Evolutionary conservation across 2,113 vertebrate genomes (phyloP), one percentile per base, ranked within the genome.

Genomic region (Orthochromis indermauri): DNA sequence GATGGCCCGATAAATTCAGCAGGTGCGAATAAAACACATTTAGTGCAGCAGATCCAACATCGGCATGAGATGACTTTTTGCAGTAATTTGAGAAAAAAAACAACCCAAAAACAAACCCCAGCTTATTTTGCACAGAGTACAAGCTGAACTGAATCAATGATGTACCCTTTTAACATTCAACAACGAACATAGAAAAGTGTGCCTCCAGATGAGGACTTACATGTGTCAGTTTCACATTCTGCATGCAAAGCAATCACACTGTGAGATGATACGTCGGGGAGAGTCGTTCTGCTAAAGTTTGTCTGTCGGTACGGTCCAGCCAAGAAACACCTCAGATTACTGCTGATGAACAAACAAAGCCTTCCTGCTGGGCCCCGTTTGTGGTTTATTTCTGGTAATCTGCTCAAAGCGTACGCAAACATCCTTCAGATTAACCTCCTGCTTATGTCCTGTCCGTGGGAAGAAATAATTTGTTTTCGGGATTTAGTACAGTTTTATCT

Each of bases 181-280:
- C n/a, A 13, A 54, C 83, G 84, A 73, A 66, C 88, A 89, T 35
- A 83, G 21, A 45, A 59, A 88, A 90, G 63, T 80, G 83, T 13
- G 85, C 73, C 85, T 86, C 2, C 71, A 35, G 76, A 78, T 51
- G 54, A 68, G 71, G 76, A 81, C 4, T 19, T 76, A 79, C 10
- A 11, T 35, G 71, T 66, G 73, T 47, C 49, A 81, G 78, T 83
- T 91, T 93, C 88, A 94, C 89, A 88, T 83, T 89, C 76, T 76
- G 51, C 81, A 90, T 84, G 87, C 83, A 86, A 59, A 80, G 83
- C 59, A 4, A 81, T 80, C 49, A 17, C 82, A 47, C 68, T 13
- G 49, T 17, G 80, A 81, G 79, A 53, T 26, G 84, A 53, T 45
- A 16, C 24, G 5, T 68, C 12, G 31, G 66, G 40, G 71, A 76